Base-by-base conservation (phyloP, 2,113 vertebrate genomes). In the Microtus pennsylvanicus region DNA sequence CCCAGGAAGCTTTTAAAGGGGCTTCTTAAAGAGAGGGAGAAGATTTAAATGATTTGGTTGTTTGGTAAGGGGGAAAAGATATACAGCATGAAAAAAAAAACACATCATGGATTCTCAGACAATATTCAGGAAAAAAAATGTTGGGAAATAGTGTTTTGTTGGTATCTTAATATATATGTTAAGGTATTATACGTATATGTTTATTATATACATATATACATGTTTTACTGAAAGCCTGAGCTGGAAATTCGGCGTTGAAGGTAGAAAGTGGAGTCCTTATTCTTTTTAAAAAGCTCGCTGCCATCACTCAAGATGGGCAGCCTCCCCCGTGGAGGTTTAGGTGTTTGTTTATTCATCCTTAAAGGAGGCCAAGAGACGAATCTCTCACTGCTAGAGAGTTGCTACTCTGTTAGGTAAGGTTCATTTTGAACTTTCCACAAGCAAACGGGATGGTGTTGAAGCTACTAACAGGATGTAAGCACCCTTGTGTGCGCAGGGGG, bases 41-140 rank as follows among this genome's bases (percentile, higher is more conserved):
- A 89, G 69, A 91, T 93, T 94, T 61, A 61, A 94, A 85, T 77
- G 24, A 94, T 76, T 85, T 72, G 3, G 30, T 75, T 93, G 7
- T 91, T 90, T 65, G 42, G 1, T 0, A 13, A 24, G 2, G 9
- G 22, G 19, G 33, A 16, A 19, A 13, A 75, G 7, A 89, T 19
- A 65, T 33, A n/a, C 7, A n/a, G 0, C 4, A n/a, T 67, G 5
- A 72, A 91, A 86, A 94, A 86, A 94, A 86, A 52, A 47, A 47
- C 80, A 92, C 89, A 69, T 89, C 88, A n/a, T 87, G 87, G 17
- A 63, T 93, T 78, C 87, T 95, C 63, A 95, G 85, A 30, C 38
- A 85, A 33, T 3, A 65, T 96, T 8, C 52, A 55, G 33, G 17
- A 28, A 21, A 42, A 87, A 93, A 94, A 94, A 87, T 45, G 7